Conservation (phyloP, 2,113 vertebrate genomes). For the Odocoileus hemionus region DNA sequence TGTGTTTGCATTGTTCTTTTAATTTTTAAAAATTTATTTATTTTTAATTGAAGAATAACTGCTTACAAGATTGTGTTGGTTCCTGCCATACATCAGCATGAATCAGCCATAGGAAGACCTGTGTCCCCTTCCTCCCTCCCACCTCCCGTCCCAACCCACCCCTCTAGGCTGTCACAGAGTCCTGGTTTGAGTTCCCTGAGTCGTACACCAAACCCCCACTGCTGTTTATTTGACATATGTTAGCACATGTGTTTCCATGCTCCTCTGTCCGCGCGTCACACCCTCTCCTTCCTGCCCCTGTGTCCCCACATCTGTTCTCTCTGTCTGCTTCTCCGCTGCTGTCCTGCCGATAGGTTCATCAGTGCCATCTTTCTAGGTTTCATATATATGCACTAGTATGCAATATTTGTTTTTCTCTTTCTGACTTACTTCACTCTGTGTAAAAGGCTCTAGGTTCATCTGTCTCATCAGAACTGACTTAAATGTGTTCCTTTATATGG, state of each 20-base stretch:
- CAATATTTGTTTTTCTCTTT: neutral
- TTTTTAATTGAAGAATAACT: neutral
- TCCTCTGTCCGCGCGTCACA: rapidly evolving
- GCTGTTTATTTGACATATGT: rapidly evolving
- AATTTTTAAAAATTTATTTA: neutral
- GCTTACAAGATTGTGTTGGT: neutral
- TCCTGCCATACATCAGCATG: neutral
- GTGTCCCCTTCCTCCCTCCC: neutral
- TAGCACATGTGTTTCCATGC: neutral
- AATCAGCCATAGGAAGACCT: neutral
- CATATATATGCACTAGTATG: neutral
- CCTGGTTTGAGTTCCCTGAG: neutral
- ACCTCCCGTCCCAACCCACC: neutral
- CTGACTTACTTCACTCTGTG: neutral
- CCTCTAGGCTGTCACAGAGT: neutral
- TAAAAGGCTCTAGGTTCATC: neutral
- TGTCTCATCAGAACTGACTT: neutral
- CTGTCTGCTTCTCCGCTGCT: rapidly evolving
- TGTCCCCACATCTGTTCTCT: too few species aligned
- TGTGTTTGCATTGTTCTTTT: neutral
- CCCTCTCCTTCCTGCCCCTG: neutral
- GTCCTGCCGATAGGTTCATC: neutral
- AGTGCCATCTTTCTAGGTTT: neutral
- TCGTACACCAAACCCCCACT: neutral
- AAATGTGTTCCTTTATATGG: neutral